phyloP scores from a whole-genome alignment of 2,888 invertebrate species.

The Temnothorax rugatulus region DNA sequence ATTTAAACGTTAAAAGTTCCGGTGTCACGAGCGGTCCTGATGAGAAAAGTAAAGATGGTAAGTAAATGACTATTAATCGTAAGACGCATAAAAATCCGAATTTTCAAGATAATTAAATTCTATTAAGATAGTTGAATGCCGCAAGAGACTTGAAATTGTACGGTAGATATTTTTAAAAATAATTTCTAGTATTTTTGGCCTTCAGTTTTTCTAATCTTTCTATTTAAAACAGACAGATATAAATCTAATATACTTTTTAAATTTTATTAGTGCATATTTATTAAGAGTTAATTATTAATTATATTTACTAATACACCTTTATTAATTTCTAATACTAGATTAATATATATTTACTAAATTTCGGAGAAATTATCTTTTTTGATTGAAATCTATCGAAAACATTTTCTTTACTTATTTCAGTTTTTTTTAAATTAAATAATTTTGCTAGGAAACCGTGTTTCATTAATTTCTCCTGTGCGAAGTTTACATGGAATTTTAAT shows the following conservation, averaged over 20 bases:
- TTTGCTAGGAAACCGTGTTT: not conserved
- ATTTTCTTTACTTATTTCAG: not conserved
- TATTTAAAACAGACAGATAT: not conserved
- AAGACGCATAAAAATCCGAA: not conserved
- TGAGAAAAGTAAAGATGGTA: not conserved
- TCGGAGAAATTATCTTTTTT: not conserved
- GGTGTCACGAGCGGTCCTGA: not conserved
- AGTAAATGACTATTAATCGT: not conserved
- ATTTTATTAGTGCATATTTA: not conserved
- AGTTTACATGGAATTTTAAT: not conserved
- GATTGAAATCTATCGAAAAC: not conserved
- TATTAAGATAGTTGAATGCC: not conserved
- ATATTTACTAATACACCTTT: not conserved
- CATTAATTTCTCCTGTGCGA: not conserved
- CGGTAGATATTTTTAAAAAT: not conserved
- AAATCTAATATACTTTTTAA: not conserved
- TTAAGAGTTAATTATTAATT: conserved; percentile 15
- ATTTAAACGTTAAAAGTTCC: not conserved
- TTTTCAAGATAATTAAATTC: not conserved
- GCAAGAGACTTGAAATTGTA: not conserved
- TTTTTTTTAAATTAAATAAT: not conserved
- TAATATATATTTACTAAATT: not conserved
- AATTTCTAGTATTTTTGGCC: not conserved
- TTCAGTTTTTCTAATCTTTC: not conserved
- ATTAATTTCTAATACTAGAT: not conserved